Conservation (phyloP, 1,140 invertebrate species). For the Apis dorsata region DNA sequence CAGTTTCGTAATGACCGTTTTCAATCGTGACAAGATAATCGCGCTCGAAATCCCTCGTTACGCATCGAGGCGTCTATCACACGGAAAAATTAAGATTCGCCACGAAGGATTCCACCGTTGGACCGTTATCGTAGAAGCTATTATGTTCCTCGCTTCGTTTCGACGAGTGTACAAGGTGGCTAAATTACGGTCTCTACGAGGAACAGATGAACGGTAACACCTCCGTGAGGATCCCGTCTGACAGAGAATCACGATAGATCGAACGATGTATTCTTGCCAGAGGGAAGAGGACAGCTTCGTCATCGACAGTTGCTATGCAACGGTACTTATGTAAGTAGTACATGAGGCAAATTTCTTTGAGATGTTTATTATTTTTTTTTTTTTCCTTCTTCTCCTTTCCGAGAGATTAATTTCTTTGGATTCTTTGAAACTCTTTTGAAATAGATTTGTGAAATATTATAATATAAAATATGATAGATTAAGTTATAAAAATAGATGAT, state of each 20-base stretch:
- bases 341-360: constrained; percentile 15
- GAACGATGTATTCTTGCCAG: neutral
- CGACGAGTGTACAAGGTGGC: neutral
- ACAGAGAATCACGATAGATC: constrained; percentile 3
- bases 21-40: constrained; percentile 19
- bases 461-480: no score
- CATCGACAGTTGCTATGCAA: constrained; percentile 38
- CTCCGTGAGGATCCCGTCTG: constrained; percentile 33
- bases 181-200: constrained; percentile 40
- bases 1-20: neutral
- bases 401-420: no score
- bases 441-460: no score
- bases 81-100: constrained; percentile 3
- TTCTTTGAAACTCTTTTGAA: no score
- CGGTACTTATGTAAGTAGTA: constrained; percentile 34
- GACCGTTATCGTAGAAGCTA: constrained; percentile 33
- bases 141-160: constrained; percentile 14
- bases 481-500: no score
- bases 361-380: neutral
- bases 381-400: neutral
- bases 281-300: constrained; percentile 35
- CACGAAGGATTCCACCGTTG: neutral
- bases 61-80: neutral
- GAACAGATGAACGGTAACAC: constrained; percentile 49
- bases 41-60: neutral